phyloP scores from a whole-genome alignment of 2,113 vertebrate genomes.

The Pontoporia blainvillei region DNA sequence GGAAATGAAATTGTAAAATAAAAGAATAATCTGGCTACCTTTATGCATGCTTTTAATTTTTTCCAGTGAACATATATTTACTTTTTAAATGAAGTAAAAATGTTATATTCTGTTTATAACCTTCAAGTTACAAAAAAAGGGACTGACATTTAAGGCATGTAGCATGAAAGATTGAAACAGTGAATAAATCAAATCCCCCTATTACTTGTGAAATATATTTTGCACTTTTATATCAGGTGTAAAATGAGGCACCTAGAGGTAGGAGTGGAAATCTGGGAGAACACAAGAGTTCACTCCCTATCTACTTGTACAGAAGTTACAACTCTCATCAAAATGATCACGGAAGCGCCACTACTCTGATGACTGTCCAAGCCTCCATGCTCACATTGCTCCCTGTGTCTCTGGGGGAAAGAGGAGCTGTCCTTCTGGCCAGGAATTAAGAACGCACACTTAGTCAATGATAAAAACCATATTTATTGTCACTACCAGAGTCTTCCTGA shows the following conservation, averaged over 20 bases:
- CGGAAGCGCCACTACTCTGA: not conserved
- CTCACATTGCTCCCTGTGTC: not conserved
- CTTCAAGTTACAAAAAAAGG: not conserved
- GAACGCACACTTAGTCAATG: too few relatives aligned
- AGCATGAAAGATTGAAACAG: not conserved
- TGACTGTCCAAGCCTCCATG: not conserved
- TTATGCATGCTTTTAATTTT: not conserved
- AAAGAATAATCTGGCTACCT: not conserved
- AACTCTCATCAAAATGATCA: not conserved
- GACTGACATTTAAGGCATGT: not conserved
- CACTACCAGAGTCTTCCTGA: not conserved
- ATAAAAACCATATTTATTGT: not conserved
- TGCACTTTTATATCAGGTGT: not conserved
- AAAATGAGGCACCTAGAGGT: not conserved
- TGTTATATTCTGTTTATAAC: not conserved
- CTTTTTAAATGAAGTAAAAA: constrained; percentile 25
- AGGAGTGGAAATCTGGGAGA: not conserved
- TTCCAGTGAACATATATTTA: not conserved
- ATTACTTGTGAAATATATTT: not conserved
- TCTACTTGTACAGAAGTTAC: not conserved
- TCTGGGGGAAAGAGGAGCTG: not conserved
- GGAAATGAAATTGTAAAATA: not conserved
- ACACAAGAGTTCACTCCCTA: not conserved
- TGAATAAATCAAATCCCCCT: not conserved
- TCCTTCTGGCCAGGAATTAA: not conserved